Evolutionary conservation across 2,888 invertebrate genomes (phyloP).

Genomic region (Cremastinae sp.): DNA sequence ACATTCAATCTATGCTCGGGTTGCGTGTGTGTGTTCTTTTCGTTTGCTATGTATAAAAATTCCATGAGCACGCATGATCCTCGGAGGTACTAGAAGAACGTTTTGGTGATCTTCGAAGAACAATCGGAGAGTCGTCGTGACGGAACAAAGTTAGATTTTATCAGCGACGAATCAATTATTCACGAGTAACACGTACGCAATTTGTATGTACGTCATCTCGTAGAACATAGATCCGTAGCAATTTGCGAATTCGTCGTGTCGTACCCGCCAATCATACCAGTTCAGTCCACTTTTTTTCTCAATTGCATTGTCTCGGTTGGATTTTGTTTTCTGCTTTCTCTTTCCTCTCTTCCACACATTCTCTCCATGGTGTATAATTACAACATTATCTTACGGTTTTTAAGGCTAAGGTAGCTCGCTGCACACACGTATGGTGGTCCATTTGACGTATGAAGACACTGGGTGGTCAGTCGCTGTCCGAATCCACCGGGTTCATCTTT

Average conservation of each 20-base stretch:
- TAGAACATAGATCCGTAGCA: slow-evolving; percentile 15
- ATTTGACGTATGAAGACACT: slow-evolving; percentile 78
- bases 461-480: slow-evolving; percentile 93
- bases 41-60: slow-evolving; percentile 27
- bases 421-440: slow-evolving; percentile 77
- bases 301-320: neutral
- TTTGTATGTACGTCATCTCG: slow-evolving; percentile 34
- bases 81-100: slow-evolving; percentile 5
- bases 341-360: slow-evolving; percentile 8
- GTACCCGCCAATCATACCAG: slow-evolving; percentile 28
- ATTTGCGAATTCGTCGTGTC: slow-evolving; percentile 16
- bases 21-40: no score
- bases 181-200: neutral
- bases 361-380: slow-evolving; percentile 58
- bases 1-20: slow-evolving; percentile 17
- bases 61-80: neutral
- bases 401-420: slow-evolving; percentile 77
- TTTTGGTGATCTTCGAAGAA: slow-evolving; percentile 13
- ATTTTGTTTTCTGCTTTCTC: slow-evolving; percentile 51
- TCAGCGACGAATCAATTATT: slow-evolving; percentile 34
- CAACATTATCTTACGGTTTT: slow-evolving; percentile 77
- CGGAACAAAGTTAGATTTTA: slow-evolving; percentile 20
- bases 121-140: slow-evolving; percentile 1
- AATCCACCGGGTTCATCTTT: slow-evolving; percentile 87
- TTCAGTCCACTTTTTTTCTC: slow-evolving; percentile 28